A percentile compares a stretch with the other conserved stretches of the same genome.
These are phyloP conservation scores for Synergus umbraculus DNA, from an alignment of 2,888 invertebrate species.

Conservation along the genomic window DNA sequence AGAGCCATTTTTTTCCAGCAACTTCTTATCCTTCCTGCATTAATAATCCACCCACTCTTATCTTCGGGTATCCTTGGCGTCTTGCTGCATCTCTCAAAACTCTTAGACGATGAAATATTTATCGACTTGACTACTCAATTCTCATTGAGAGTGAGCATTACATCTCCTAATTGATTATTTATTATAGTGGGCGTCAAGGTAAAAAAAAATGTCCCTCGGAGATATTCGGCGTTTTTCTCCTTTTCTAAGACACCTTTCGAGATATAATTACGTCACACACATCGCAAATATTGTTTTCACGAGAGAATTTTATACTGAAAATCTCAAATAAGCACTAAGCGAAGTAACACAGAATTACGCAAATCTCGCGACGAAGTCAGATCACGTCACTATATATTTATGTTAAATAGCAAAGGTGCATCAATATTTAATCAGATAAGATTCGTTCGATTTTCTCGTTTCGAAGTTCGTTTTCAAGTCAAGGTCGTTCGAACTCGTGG, in stretches of 20 bases:
- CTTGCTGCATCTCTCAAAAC: constrained; percentile 43
- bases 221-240: constrained; percentile 1
- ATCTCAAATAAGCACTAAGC: not conserved
- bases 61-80: constrained; percentile 30
- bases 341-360: constrained; percentile 33
- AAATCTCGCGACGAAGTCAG: constrained; percentile 31
- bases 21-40: constrained; percentile 46
- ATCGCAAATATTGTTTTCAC: constrained; percentile 10
- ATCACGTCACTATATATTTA: constrained; percentile 29
- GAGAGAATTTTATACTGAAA: not conserved
- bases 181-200: constrained; percentile 5
- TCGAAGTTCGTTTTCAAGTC: constrained; percentile 2
- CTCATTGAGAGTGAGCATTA: not conserved
- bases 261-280: not conserved
- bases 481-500: not conserved
- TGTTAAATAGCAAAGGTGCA: constrained; percentile 3
- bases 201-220: not conserved
- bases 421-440: constrained; percentile 12
- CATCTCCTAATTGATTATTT: constrained; percentile 10
- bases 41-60: constrained; percentile 32
- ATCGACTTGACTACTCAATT: not conserved
- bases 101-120: constrained; percentile 3
- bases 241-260: not conserved
- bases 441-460: not conserved
- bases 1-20: constrained; percentile 68